Conservation (phyloP, 1,140 invertebrate species). For the Metopolophium dirhodum region DNA sequence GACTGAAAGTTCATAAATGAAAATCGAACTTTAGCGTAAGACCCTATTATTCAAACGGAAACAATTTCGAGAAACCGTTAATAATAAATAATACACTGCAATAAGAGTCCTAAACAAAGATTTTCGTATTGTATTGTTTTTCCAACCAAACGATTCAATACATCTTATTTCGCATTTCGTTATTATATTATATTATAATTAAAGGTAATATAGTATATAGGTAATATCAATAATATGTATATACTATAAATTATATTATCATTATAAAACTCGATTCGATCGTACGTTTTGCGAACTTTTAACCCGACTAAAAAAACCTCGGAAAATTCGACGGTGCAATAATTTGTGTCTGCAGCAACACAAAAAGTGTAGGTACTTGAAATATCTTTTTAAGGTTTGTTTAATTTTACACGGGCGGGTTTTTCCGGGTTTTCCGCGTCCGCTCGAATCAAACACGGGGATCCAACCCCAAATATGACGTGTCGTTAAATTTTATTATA, state of each 20-base stretch:
- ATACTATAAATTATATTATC: not conserved
- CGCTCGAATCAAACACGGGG: not conserved
- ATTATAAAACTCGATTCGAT: not conserved
- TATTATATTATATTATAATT: not conserved
- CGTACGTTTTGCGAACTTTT: not conserved
- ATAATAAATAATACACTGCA: not conserved
- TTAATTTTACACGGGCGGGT: not conserved
- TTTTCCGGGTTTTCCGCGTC: not conserved
- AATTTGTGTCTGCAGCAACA: not conserved
- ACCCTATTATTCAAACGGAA: not conserved
- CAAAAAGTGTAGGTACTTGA: too few relatives aligned
- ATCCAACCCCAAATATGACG: slow-evolving; percentile 1
- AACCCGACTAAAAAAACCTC: not conserved
- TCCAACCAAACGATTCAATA: not conserved
- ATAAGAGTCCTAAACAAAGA: not conserved
- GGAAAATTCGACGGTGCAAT: not conserved
- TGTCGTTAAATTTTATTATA: slow-evolving; percentile 8
- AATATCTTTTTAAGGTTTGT: not conserved
- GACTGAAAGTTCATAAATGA: not conserved
- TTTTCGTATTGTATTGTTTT: not conserved
- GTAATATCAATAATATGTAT: too few relatives aligned
- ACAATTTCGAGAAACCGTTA: not conserved
- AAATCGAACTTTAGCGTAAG: not conserved
- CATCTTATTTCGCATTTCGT: not conserved
- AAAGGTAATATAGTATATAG: too few relatives aligned